Evolutionary conservation across 1,140 invertebrate genomes (phyloP), one percentile per base, ranked within the genome.

Genomic region (Drosophila yakuba): DNA sequence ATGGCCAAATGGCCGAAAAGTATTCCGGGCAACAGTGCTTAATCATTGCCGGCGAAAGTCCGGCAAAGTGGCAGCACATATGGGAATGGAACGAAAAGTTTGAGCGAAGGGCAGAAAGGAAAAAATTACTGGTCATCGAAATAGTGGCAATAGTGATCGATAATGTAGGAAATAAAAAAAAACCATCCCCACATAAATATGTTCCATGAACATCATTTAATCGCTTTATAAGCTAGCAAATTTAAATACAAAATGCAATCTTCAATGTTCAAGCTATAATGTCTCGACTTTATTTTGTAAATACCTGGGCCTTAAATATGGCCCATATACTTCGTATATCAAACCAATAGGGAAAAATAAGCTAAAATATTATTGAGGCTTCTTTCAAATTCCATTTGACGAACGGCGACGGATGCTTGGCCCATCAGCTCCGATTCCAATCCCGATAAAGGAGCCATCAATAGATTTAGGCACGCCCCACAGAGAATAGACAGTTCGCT

Each of bases 381-480:
- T 66, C 63, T 17, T 10, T 32, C 32, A 17, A 15, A 32, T 51
- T 35, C 15, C 8, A 17, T 17, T 51, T 35, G 48, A 36, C 1
- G 4, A 12, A 3, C 10, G n/a, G 47, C 47, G 25, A 32, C 8
- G 5, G 28, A 17, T 44, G 10, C 43, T 25, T 2, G 4, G 39
- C 41, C 28, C 43, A 17, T 32, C 35, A 47, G 32, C 55, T 60
- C 14, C 62, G 25, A 48, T 66, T 50, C 17, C 15, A 15, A 36
- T 25, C 6, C 44, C 25, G 15, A 32, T 36, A 67, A 38, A 35
- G 48, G 47, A 55, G 66, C 41, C 50, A 57, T 69, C 67, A 57
- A 71, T 69, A 68, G 63, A 41, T 69, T 68, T 69, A 47, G 50
- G 25, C 45, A 45, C 45, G 47, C 60, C 64, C 25, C 32, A 32